Conservation (phyloP, 1,140 invertebrate genomes). For the Nephila pilipes region DNA sequence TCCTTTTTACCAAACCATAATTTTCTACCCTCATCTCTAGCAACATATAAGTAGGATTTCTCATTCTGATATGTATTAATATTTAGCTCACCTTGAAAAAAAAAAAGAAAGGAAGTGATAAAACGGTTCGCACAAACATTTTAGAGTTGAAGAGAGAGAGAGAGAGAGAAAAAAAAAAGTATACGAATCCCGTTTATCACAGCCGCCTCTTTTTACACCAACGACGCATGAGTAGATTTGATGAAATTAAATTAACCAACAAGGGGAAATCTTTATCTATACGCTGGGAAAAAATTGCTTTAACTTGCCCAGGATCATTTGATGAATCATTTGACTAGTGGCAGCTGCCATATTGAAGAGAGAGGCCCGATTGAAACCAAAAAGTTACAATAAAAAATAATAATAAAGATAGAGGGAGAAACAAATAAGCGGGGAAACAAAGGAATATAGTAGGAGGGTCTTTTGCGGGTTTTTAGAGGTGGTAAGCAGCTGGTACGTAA, state of each 20-base stretch:
- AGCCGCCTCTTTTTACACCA: background rate
- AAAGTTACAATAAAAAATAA: background rate
- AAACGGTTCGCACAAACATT: too few species aligned
- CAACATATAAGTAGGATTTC: too few species aligned
- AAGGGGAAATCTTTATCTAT: background rate
- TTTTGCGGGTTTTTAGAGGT: conserved; percentile 11
- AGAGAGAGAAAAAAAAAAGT: too few species aligned
- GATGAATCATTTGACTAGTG: conserved; percentile 47
- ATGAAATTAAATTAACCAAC: conserved; percentile 15
- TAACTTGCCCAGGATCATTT: conserved; percentile 8
- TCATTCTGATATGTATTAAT: too few species aligned
- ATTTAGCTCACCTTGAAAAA: too few species aligned
- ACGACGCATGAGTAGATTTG: background rate
- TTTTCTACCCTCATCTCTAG: too few species aligned
- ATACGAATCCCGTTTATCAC: background rate
- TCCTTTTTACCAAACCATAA: too few species aligned
- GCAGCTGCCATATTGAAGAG: conserved; percentile 47
- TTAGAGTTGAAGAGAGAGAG: too few species aligned
- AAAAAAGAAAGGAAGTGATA: background rate
- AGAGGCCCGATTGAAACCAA: background rate
- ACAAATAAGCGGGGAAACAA: conserved; percentile 57
- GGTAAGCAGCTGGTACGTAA: conserved; percentile 44
- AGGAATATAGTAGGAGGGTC: conserved; percentile 38
- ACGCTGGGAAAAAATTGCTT: background rate
- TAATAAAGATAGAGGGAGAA: conserved; percentile 16